Conservation (phyloP, 2,888 invertebrate genomes). For the Heliothis peltigera region DNA sequence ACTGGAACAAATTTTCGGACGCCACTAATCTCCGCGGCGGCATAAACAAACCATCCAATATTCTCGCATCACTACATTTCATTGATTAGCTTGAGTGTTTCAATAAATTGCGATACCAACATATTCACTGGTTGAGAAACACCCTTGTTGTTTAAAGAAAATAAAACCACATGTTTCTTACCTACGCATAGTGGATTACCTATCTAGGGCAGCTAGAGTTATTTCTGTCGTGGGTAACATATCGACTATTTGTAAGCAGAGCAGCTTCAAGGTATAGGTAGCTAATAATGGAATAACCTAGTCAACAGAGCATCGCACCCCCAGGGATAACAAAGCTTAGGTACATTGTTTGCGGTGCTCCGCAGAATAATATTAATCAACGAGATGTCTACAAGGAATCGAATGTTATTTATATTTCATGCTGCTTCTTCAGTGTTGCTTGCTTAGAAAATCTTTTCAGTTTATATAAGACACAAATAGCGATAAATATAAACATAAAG, state of each 20-base stretch:
- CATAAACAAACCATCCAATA: slow-evolving; percentile 7
- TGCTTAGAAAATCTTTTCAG: not conserved
- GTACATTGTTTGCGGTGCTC: slow-evolving; percentile 36
- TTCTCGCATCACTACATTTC: slow-evolving; percentile 33
- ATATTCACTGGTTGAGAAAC: slow-evolving; percentile 54
- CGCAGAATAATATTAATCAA: slow-evolving; percentile 29
- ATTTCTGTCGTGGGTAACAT: slow-evolving; percentile 26
- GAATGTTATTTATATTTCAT: not conserved
- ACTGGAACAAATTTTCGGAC: not conserved
- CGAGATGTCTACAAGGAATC: slow-evolving; percentile 1
- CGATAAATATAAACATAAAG: too few relatives aligned
- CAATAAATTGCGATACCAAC: slow-evolving; percentile 32
- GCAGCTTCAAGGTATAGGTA: not conserved
- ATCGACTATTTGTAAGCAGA: slow-evolving; percentile 28
- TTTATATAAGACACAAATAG: too few relatives aligned
- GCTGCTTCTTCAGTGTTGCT: not conserved
- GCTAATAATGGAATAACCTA: slow-evolving; percentile 39
- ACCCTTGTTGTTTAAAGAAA: slow-evolving; percentile 21
- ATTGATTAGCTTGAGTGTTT: slow-evolving; percentile 26
- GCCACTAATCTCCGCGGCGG: not conserved
- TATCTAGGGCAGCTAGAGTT: slow-evolving; percentile 41
- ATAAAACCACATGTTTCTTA: slow-evolving; percentile 44
- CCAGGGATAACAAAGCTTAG: slow-evolving; percentile 28
- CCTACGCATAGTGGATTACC: slow-evolving; percentile 28
- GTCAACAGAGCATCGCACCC: slow-evolving; percentile 25